These are phyloP conservation scores for Acanthisitta chloris DNA, from an alignment of 2,113 vertebrate genomes.

Conservation along the genomic window DNA sequence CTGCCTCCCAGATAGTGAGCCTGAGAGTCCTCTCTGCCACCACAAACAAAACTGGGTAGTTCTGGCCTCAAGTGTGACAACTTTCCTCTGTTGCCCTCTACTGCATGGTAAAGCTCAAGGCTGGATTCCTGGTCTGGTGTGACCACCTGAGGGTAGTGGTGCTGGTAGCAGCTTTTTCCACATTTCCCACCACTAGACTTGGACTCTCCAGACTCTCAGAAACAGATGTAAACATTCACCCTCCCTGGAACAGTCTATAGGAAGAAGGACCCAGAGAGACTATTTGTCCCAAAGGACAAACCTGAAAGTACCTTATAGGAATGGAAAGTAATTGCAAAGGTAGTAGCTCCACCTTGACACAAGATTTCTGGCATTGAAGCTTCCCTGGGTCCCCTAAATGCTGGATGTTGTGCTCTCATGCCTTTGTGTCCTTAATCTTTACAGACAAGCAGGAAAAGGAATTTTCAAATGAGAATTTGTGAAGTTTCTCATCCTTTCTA, in stretches of 20 bases:
- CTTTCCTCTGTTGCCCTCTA: neutral
- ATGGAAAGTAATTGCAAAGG: neutral
- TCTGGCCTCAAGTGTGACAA: neutral
- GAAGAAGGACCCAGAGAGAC: neutral
- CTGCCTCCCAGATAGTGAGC: neutral
- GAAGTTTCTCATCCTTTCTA: neutral
- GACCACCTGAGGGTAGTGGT: neutral
- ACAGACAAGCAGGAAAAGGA: neutral
- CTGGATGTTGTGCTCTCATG: neutral
- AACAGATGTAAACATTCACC: neutral
- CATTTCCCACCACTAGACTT: neutral
- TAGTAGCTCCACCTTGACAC: neutral
- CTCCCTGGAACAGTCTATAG: neutral
- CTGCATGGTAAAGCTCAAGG: neutral
- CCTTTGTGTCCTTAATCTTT: neutral
- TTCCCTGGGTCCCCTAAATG: neutral
- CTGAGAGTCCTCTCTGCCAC: neutral
- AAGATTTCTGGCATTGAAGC: neutral
- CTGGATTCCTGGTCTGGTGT: neutral
- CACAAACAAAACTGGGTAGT: neutral
- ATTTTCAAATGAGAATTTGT: neutral
- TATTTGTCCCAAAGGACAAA: neutral
- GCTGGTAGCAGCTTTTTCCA: neutral
- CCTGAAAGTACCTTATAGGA: neutral
- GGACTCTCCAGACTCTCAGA: neutral